Evolutionary conservation across 2,113 vertebrate species (phyloP), one percentile per base, ranked within the genome.

Genomic region (Gymnobelideus leadbeateri): DNA sequence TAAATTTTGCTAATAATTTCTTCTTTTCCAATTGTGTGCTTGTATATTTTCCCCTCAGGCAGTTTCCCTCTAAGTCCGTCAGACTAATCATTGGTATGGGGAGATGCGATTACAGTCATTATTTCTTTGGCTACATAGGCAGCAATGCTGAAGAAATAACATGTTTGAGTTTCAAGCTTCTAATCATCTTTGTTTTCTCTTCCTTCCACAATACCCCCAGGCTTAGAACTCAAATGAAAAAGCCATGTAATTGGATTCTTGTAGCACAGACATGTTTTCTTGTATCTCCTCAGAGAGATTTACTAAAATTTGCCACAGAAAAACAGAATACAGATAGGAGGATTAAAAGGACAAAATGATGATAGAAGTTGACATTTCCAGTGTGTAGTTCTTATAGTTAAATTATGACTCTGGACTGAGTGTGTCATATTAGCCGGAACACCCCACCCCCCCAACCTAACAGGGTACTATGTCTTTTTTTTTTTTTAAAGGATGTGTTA

Each of bases 331-430:
- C 68, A 46, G 57, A 92, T n/a, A 91, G 26, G 2, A 84, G 52
- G 95, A 93, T 93, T 92, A 89, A 95, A 96, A 37, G n/a, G n/a
- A 3, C 84, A 91, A 28, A 96, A 92, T 90, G 90, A 95, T 94
- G 54, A 96, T 3, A 93, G n/a, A 90, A 51, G 0, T 90, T 77
- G 57, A 96, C 91, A 95, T 46, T 1, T 50, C 43, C 5, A 57
- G 55, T 91, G 14, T 90, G 23, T 50, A 8, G 3, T 26, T 92
- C 91, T 95, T 37, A 94, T 57, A 49, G 43, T 49, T 89, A 52
- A 93, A 93, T 84, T n/a, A 95, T 90, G 49, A 84, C 55, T 4
- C 1, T 92, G 50, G 51, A 46, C 89, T 28, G 28, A 61, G 26
- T 9, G 8, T 4, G 51, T 8, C 51, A 23, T 61, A 37, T 90